Conservation (phyloP, 2,113 vertebrate genomes). For the Rhadina sibilatrix region DNA sequence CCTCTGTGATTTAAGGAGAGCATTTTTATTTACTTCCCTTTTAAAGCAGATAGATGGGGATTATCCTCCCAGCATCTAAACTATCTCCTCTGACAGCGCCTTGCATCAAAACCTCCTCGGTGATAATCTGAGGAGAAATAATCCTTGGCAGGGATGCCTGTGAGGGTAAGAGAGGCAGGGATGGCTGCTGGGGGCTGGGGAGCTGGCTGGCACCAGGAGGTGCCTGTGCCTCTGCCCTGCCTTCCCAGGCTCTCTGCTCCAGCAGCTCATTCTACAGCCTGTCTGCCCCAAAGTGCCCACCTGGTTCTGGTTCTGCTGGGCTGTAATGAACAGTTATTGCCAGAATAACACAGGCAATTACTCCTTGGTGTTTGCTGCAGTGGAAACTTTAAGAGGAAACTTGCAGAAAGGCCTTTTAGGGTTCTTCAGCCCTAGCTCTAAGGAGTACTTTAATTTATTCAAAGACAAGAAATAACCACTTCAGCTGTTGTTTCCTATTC, state of each 20-base stretch:
- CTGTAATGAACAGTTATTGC: rapidly evolving
- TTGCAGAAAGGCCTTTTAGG: background rate
- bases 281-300: background rate
- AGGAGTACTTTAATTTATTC: background rate
- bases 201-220: background rate
- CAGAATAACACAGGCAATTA: background rate
- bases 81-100: background rate
- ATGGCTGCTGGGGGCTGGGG: background rate
- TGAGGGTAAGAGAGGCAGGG: background rate
- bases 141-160: background rate
- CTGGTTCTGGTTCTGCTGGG: background rate
- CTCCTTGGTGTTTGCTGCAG: rapidly evolving
- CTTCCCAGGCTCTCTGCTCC: background rate
- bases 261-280: background rate
- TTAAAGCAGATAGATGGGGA: background rate
- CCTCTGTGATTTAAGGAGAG: background rate
- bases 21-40: background rate
- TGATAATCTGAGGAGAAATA: background rate
- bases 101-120: background rate
- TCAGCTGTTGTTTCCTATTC: background rate
- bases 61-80: background rate
- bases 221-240: background rate
- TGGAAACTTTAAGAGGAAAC: background rate
- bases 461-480: background rate
- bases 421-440: background rate